phyloP scores from a whole-genome alignment of 2,797 vertebrate genomes.

The Xerus rutilus region DNA sequence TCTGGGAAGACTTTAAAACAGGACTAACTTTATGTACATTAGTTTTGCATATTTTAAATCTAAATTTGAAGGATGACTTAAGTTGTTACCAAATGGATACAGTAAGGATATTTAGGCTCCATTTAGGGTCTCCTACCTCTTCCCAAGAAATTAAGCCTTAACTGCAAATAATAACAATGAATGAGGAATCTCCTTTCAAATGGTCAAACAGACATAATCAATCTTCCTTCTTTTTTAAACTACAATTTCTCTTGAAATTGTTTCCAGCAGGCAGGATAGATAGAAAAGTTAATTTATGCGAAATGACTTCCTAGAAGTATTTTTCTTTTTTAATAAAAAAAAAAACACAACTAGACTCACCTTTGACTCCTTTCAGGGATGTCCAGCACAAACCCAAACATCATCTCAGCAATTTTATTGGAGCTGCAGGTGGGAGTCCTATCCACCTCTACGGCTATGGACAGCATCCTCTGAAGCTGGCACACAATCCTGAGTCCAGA shows the following conservation, averaged over 20 bases:
- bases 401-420: slow-evolving; percentile 92
- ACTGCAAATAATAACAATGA: slow-evolving; percentile 13
- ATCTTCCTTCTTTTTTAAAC: slow-evolving; percentile 6
- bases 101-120: background rate
- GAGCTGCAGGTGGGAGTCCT: slow-evolving; percentile 92
- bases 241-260: slow-evolving; percentile 48
- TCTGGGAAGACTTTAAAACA: slow-evolving; percentile 40
- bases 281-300: background rate
- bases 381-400: slow-evolving; percentile 91
- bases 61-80: slow-evolving; percentile 10
- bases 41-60: slow-evolving; percentile 42
- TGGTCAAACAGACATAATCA: background rate
- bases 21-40: background rate
- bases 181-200: slow-evolving; percentile 5
- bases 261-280: background rate
- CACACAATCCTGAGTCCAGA: slow-evolving; percentile 88
- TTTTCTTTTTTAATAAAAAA: background rate
- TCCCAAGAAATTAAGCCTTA: background rate
- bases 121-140: background rate
- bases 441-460: slow-evolving; percentile 95
- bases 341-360: slow-evolving; percentile 83
- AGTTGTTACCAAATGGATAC: background rate
- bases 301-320: background rate
- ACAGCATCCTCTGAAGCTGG: slow-evolving; percentile 95
- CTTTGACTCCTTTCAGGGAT: slow-evolving; percentile 89